phyloP scores from a whole-genome alignment of 2,113 vertebrate species.

The Chionomys nivalis region DNA sequence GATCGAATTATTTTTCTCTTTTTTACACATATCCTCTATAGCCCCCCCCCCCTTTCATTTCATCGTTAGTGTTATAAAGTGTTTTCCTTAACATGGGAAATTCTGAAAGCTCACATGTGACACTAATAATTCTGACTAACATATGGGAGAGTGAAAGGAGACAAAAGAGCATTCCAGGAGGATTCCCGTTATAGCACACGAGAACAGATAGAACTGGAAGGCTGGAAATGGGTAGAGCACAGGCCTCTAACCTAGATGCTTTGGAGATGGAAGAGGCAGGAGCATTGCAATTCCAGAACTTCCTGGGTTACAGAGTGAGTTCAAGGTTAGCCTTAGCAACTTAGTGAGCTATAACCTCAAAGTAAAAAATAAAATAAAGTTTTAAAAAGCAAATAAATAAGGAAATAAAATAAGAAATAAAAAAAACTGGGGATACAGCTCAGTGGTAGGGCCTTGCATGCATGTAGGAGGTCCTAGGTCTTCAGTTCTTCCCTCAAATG shows the following conservation, averaged over 20 bases:
- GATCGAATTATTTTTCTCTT: slow-evolving; percentile 13
- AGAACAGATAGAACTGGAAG: neutral
- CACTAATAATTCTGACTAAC: neutral
- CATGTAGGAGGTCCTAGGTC: neutral
- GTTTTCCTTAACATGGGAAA: slow-evolving; percentile 34
- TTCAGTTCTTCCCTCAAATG: neutral
- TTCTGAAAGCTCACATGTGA: neutral
- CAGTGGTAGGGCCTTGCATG: neutral
- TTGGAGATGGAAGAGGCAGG: neutral
- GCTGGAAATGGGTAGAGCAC: neutral
- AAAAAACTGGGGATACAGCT: neutral
- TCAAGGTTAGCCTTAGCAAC: neutral
- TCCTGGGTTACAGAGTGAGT: neutral
- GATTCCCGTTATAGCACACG: neutral
- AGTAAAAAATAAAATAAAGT: neutral
- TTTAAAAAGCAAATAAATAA: neutral
- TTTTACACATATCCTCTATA: neutral
- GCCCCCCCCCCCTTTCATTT: slow-evolving; percentile 3
- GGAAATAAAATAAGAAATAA: neutral
- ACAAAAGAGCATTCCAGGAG: neutral
- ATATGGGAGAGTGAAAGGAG: neutral
- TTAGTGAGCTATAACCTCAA: neutral
- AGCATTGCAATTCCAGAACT: neutral
- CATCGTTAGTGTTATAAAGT: slow-evolving; percentile 29
- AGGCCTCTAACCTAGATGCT: neutral